Conservation (phyloP, 2,888 invertebrate species). For the Mimumesa dahlbomi region DNA sequence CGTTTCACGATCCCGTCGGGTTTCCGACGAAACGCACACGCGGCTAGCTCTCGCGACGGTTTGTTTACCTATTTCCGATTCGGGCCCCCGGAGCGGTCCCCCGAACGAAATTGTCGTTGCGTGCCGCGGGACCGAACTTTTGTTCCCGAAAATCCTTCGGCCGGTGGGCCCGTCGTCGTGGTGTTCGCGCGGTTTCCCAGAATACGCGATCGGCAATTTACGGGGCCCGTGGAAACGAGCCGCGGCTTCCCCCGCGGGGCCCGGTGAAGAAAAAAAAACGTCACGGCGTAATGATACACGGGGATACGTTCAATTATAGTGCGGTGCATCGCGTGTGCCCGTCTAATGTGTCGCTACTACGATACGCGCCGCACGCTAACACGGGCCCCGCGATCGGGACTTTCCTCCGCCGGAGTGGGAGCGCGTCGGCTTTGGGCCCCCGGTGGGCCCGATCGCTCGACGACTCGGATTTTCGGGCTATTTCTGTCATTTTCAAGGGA, state of each 20-base stretch:
- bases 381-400: neutral
- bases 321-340: slow-evolving; percentile 74
- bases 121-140: slow-evolving; percentile 50
- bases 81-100: slow-evolving; percentile 12
- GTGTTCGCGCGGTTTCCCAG: slow-evolving; percentile 65
- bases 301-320: slow-evolving; percentile 72
- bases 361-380: slow-evolving; percentile 36
- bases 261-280: slow-evolving; percentile 42
- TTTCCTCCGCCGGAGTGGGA: too few species aligned
- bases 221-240: slow-evolving; percentile 41
- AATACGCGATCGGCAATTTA: slow-evolving; percentile 69
- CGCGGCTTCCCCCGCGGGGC: too few species aligned
- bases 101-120: slow-evolving; percentile 67
- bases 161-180: slow-evolving; percentile 21
- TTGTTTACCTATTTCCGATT: slow-evolving; percentile 44
- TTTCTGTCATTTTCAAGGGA: too few species aligned
- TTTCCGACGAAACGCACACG: slow-evolving; percentile 3
- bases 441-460: too few species aligned
- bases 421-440: too few species aligned
- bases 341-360: slow-evolving; percentile 69
- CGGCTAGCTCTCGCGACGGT: slow-evolving; percentile 1
- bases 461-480: too few species aligned
- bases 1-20: neutral
- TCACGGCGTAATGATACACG: slow-evolving; percentile 71
- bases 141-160: slow-evolving; percentile 59